These are phyloP conservation scores for Ceratosolen solmsi DNA, from an alignment of 1,140 invertebrate genomes.

Conservation along the genomic window DNA sequence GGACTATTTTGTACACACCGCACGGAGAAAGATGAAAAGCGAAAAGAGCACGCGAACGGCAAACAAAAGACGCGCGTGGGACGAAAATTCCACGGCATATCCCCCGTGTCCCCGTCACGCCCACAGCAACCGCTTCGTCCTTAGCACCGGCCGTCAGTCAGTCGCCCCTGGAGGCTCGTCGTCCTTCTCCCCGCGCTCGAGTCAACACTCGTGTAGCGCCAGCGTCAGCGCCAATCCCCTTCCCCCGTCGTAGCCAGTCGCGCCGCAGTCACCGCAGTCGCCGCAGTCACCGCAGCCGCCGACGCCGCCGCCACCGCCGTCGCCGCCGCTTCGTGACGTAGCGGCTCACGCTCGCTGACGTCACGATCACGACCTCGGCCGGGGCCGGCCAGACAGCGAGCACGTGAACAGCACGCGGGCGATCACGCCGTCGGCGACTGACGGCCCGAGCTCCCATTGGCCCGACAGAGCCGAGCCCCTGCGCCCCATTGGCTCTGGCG, in stretches of 20 bases:
- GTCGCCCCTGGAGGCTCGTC: conserved; percentile 54
- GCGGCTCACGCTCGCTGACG: conserved; percentile 70
- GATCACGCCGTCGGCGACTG: conserved; percentile 70
- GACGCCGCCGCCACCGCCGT: background rate
- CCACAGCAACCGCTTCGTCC: too few relatives aligned
- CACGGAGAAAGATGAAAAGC: too few relatives aligned
- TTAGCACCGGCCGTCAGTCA: background rate
- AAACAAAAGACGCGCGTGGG: too few relatives aligned
- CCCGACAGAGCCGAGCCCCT: conserved; percentile 54
- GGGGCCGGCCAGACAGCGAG: conserved; percentile 63
- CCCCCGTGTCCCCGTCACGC: too few relatives aligned
- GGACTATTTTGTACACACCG: too few relatives aligned
- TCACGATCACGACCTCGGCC: conserved; percentile 71
- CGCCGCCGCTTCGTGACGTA: conserved; percentile 62
- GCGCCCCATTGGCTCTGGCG: conserved; percentile 61
- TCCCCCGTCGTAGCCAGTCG: too few relatives aligned
- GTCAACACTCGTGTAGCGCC: background rate
- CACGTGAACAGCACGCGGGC: conserved; percentile 73
- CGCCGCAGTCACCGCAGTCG: too few relatives aligned
- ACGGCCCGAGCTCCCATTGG: conserved; percentile 65
- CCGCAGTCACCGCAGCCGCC: background rate
- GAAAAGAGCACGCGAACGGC: too few relatives aligned
- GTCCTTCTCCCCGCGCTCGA: conserved; percentile 1
- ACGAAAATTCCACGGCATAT: too few relatives aligned
- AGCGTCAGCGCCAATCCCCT: too few relatives aligned